phyloP scores from a whole-genome alignment of 2,797 vertebrate genomes.

The Brotogeris chrysoptera region DNA sequence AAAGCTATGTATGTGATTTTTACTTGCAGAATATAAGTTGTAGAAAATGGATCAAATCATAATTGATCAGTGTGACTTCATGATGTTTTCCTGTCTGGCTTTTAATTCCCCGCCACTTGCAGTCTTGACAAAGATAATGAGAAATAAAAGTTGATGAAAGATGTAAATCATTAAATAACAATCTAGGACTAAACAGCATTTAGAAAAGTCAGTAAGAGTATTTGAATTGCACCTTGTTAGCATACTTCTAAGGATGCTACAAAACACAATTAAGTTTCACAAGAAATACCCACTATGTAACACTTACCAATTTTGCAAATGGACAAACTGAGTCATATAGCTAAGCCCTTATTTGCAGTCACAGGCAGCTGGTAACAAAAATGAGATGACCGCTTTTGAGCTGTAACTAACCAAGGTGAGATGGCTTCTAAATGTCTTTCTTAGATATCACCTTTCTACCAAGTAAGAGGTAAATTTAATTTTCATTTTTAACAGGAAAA shows the following conservation, averaged over 20 bases:
- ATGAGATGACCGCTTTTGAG: not conserved
- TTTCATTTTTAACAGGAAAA: not conserved
- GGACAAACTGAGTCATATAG: not conserved
- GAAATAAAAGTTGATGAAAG: conserved; percentile 17
- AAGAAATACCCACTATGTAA: not conserved
- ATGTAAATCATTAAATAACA: conserved; percentile 14
- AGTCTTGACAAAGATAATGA: not conserved
- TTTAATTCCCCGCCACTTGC: not conserved
- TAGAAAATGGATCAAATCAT: conserved; percentile 15
- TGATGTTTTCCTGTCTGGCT: not conserved
- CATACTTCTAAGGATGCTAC: not conserved
- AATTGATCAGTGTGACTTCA: not conserved
- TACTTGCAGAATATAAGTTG: conserved; percentile 22
- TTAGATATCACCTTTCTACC: not conserved
- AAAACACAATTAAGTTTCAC: not conserved
- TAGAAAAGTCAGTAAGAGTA: not conserved
- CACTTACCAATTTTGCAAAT: not conserved
- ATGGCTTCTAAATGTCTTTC: not conserved
- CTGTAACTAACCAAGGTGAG: not conserved
- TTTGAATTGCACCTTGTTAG: not conserved
- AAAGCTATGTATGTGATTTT: conserved; percentile 13
- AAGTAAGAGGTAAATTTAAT: not conserved
- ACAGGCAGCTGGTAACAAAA: not conserved
- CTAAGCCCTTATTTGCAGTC: not conserved
- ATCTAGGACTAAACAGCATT: not conserved